Percentiles rank a stretch among this genome's conserved stretches.
phyloP scores from a whole-genome alignment of 1,140 invertebrate genomes.

The Phortica variegata region DNA sequence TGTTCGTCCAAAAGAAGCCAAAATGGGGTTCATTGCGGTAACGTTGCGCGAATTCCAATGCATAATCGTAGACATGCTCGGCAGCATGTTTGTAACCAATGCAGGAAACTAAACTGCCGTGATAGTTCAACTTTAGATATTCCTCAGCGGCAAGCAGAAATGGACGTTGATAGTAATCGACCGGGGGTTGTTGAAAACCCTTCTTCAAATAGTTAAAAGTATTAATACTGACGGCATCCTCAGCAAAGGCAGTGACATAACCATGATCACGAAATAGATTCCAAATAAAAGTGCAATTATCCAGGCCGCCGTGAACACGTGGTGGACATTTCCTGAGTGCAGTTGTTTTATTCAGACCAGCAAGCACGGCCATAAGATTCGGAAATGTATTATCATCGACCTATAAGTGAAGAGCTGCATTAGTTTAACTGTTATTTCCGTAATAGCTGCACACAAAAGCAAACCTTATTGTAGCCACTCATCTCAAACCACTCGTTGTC shows the following conservation, averaged over 20 bases:
- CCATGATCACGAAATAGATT: conserved; percentile 69
- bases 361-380: conserved; percentile 76
- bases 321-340: conserved; percentile 60
- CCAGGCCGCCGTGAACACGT: conserved; percentile 57
- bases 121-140: conserved; percentile 55
- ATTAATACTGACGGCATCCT: conserved; percentile 73
- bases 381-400: conserved; percentile 79
- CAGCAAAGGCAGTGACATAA: conserved; percentile 76
- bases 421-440: too few species aligned
- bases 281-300: conserved; percentile 78
- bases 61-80: conserved; percentile 63
- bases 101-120: conserved; percentile 59
- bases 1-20: conserved; percentile 78
- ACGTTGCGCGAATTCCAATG: conserved; percentile 61
- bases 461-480: conserved; percentile 60
- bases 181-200: conserved; percentile 76
- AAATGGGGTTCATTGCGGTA: conserved; percentile 66
- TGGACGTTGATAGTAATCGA: conserved; percentile 79
- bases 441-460: not conserved
- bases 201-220: conserved; percentile 80
- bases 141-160: conserved; percentile 69
- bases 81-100: conserved; percentile 63
- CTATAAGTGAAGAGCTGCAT: not conserved
- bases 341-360: conserved; percentile 62
- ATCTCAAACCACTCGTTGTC: conserved; percentile 61